Conservation (phyloP, 1,140 invertebrate species). For the Pseudomyrmex flavicornis region DNA sequence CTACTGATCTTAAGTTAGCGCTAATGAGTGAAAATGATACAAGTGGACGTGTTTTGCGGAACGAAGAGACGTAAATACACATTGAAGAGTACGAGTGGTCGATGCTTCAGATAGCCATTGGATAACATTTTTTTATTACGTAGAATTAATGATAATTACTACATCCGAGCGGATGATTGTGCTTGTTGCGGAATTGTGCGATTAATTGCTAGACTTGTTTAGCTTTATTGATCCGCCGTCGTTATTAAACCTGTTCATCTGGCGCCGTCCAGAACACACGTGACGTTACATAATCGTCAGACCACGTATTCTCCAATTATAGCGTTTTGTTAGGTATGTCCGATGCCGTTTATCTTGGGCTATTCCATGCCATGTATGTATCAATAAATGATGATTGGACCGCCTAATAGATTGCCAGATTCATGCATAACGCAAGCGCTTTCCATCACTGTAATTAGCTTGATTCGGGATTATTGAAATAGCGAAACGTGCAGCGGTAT, state of each 20-base stretch:
- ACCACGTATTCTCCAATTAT: conserved; percentile 57
- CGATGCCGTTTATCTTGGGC: conserved; percentile 49
- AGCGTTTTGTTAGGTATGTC: conserved; percentile 48
- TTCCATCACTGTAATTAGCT: background rate
- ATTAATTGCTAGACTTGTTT: conserved; percentile 38
- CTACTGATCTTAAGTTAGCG: background rate
- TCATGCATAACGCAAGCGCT: conserved; percentile 18
- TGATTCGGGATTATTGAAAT: conserved; percentile 1
- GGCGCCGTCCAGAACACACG: conserved; percentile 24
- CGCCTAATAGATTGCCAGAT: conserved; percentile 17
- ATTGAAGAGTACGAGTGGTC: background rate
- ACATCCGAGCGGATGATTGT: background rate
- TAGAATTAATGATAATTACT: conserved; percentile 1
- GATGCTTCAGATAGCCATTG: no score
- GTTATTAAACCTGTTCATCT: conserved; percentile 44
- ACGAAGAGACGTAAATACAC: background rate
- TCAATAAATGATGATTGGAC: conserved; percentile 42
- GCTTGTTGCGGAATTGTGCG: background rate
- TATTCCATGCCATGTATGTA: conserved; percentile 9
- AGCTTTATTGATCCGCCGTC: conserved; percentile 37
- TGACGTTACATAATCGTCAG: conserved; percentile 44
- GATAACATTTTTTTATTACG: no score
- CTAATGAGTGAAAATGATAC: conserved; percentile 33
- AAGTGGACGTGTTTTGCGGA: background rate
- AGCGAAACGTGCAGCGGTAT: background rate